Conservation (phyloP, 1,140 invertebrate species). For the Lordiphosa clarofinis region DNA sequence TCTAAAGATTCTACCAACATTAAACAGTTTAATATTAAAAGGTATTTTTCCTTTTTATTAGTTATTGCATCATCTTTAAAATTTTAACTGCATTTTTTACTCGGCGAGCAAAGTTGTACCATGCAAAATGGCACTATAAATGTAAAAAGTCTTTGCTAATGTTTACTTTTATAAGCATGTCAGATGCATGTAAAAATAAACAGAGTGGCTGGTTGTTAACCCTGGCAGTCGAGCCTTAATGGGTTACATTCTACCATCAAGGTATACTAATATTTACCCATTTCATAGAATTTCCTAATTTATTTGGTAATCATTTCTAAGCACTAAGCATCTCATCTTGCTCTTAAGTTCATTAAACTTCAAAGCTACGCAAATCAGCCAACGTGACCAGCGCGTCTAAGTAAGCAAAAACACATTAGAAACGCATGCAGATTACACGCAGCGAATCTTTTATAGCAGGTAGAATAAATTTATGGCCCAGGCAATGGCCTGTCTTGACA, state of each 20-base stretch:
- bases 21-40: too few relatives aligned
- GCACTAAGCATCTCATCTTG: not conserved
- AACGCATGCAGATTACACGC: conserved; percentile 31
- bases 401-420: conserved; percentile 30
- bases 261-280: not conserved
- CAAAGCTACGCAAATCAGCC: conserved; percentile 22
- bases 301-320: conserved; percentile 7
- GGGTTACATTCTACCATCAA: not conserved
- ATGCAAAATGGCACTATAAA: too few relatives aligned
- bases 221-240: too few relatives aligned
- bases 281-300: not conserved
- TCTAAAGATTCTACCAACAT: too few relatives aligned
- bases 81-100: too few relatives aligned
- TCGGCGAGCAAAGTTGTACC: too few relatives aligned
- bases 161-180: too few relatives aligned
- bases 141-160: too few relatives aligned
- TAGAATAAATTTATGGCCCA: conserved; percentile 15
- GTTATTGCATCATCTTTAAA: too few relatives aligned
- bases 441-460: conserved; percentile 23
- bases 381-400: conserved; percentile 19
- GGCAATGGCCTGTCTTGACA: conserved; percentile 28
- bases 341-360: conserved; percentile 27
- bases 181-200: too few relatives aligned
- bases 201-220: too few relatives aligned
- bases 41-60: too few relatives aligned